Evolutionary conservation across 2,888 invertebrate genomes (phyloP).

Genomic region (Ctenicera cuprea): DNA sequence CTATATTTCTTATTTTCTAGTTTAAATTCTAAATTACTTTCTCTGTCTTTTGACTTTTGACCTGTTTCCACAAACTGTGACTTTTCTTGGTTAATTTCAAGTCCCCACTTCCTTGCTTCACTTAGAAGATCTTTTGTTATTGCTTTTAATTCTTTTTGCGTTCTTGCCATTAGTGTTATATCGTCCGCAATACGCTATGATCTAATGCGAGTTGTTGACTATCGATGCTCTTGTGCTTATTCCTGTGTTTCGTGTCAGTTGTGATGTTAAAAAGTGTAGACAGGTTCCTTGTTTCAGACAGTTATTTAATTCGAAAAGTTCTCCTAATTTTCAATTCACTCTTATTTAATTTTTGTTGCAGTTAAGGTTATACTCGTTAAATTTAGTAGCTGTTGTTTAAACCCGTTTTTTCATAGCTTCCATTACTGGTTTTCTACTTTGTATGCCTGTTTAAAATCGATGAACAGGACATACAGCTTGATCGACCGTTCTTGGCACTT

Average conservation of each 20-base stretch:
- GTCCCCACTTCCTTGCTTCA: not conserved
- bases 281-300: not conserved
- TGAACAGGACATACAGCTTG: not conserved
- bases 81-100: slow-evolving; percentile 3
- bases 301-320: slow-evolving; percentile 11
- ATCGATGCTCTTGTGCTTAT: not conserved
- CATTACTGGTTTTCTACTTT: too few relatives aligned
- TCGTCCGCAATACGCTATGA: slow-evolving; percentile 3
- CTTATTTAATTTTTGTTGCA: slow-evolving; percentile 14
- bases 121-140: not conserved
- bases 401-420: too few relatives aligned
- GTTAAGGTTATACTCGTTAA: slow-evolving; percentile 5
- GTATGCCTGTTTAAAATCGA: slow-evolving; percentile 5
- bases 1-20: not conserved
- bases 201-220: not conserved
- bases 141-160: not conserved
- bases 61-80: slow-evolving; percentile 8
- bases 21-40: not conserved
- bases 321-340: not conserved
- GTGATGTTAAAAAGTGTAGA: not conserved
- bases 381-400: not conserved
- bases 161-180: too few relatives aligned
- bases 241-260: too few relatives aligned
- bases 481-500: not conserved
- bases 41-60: not conserved